Conservation (phyloP, 1,140 invertebrate genomes). For the Liolophura sinensis region DNA sequence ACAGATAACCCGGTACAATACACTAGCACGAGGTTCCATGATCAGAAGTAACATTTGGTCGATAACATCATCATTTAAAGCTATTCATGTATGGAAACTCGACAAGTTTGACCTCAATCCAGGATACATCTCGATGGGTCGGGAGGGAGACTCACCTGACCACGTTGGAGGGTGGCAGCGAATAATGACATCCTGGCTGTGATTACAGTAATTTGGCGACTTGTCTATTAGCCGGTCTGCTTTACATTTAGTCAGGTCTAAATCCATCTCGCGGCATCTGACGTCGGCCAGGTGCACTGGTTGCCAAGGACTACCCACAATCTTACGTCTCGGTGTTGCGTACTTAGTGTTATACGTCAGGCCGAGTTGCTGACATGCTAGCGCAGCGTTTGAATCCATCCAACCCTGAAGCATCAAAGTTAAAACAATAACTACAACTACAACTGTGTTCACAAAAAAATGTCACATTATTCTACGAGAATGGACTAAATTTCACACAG, state of each 20-base stretch:
- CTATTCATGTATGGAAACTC: no score
- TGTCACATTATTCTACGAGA: no score
- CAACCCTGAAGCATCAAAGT: slow-evolving; percentile 72
- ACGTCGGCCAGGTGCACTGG: slow-evolving; percentile 73
- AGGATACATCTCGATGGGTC: neutral
- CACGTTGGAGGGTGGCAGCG: slow-evolving; percentile 52
- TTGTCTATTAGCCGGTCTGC: slow-evolving; percentile 71
- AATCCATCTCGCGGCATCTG: slow-evolving; percentile 86
- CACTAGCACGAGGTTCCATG: no score
- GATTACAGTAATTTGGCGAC: slow-evolving; percentile 60
- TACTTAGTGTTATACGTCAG: slow-evolving; percentile 89
- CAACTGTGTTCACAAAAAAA: no score
- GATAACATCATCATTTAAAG: no score
- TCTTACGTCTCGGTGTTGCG: slow-evolving; percentile 70
- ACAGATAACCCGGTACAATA: no score
- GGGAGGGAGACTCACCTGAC: slow-evolving; percentile 40
- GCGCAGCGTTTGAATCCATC: slow-evolving; percentile 86
- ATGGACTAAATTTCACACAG: no score
- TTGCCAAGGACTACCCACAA: slow-evolving; percentile 23
- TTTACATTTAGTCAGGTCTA: slow-evolving; percentile 87
- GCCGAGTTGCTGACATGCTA: slow-evolving; percentile 95
- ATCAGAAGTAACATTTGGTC: no score
- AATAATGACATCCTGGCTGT: slow-evolving; percentile 49
- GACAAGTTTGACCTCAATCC: no score
- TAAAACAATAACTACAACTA: no score